Base-by-base conservation (phyloP, 2,888 invertebrate species). In the Drosophila robusta region DNA sequence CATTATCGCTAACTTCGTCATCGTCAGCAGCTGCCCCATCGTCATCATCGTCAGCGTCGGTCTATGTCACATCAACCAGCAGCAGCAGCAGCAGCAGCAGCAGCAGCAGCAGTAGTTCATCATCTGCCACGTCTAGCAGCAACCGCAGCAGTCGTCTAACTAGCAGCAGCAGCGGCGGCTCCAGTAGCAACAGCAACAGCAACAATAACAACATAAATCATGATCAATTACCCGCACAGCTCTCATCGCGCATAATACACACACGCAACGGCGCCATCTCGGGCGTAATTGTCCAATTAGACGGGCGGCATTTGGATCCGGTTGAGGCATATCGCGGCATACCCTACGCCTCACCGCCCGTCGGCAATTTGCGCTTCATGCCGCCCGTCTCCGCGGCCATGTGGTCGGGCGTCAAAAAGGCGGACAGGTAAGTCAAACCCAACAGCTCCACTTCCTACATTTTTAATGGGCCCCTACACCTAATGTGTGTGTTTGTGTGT, bases 291-390 rank as follows among this genome's bases (percentile, higher is more conserved):
- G 95, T 96, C 60, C 96, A 96, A 69, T 95, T 96, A 80, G 97
- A 97, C 86, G 94, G 95, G 24, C 95, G 96, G 77, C 96, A 95
- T 90, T 93, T 97, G 82, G 97, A 97, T 91, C 96, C 97, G 61
- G 98, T 98, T 18, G 98, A 98, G 92, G 96, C 97, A 74, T 98
- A 97, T 92, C 94, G 97, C 52, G 98, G 98, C 7, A 96, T 99
- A 66, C 98, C 98, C 5, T 99, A 98, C 92, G 99, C 98, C 26
- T 97, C 98, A 49, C 96, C 98, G 22, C 98, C 98, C 34, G 93
- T 96, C 44, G 98, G 97, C 6, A 95, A 96, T 63, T 93, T 98
- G 68, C 94, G 99, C 66, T 99, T 99, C 92, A 98, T 98, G 98
- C 98, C 98, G 11, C 98, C 98, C 18, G 98, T 98, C 22, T 97